A percentile compares a stretch with the other conserved stretches of the same genome.
These are phyloP conservation scores for Actinopyga echinites DNA, from an alignment of 53 echinoderm and acorn worm genomes.

Conservation along the genomic window DNA sequence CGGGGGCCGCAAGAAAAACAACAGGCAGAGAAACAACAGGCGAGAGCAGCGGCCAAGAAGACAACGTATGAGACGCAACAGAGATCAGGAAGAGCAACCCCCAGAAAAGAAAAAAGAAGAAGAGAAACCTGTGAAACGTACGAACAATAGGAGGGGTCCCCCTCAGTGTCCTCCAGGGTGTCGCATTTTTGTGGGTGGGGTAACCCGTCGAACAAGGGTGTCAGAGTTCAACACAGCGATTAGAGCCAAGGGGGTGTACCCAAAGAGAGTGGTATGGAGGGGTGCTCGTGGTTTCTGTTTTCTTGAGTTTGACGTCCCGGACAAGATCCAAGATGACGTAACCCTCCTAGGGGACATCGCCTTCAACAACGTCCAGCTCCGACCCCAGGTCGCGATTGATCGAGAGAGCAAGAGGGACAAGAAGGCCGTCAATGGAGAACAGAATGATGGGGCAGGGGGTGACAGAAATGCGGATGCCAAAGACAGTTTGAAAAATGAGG, in stretches of 20 bases:
- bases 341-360: neutral
- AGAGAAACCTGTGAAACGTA: neutral
- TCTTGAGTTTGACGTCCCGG: conserved; percentile 38
- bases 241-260: conserved; percentile 29
- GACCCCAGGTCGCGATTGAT: conserved; percentile 29
- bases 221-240: conserved; percentile 41
- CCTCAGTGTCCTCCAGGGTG: conserved; percentile 30
- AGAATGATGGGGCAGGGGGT: no score
- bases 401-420: neutral
- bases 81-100: neutral
- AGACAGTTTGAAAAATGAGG: no score
- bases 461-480: no score
- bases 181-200: conserved; percentile 31
- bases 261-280: conserved; percentile 29
- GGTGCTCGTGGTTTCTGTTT: conserved; percentile 37
- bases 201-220: conserved; percentile 29
- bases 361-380: conserved; percentile 29
- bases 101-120: neutral
- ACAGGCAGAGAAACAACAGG: neutral
- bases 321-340: conserved; percentile 37
- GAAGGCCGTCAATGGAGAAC: neutral
- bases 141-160: neutral
- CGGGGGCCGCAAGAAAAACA: neutral
- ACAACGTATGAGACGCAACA: neutral
- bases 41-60: neutral